Evolutionary conservation across 2,888 invertebrate species (phyloP).

Genomic region (Rosalia funebris): DNA sequence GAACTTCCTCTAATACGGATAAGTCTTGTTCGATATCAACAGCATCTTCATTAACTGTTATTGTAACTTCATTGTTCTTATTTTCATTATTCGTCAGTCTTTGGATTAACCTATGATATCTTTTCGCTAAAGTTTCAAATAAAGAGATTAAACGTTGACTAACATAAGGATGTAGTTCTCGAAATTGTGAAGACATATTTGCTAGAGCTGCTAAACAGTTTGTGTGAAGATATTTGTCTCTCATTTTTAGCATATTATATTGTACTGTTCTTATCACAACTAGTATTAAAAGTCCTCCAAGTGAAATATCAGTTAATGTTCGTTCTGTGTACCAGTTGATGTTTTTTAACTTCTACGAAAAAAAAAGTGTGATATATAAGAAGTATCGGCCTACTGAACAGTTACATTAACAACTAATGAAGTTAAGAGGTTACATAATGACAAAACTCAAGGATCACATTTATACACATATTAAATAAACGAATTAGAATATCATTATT

Average conservation of each 20-base stretch:
- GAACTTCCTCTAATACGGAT: slow-evolving; percentile 83
- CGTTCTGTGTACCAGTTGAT: slow-evolving; percentile 95
- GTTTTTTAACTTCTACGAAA: slow-evolving; percentile 81
- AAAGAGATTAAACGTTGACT: slow-evolving; percentile 92
- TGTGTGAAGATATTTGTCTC: slow-evolving; percentile 97
- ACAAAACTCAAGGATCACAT: no score
- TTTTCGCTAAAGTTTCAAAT: slow-evolving; percentile 90
- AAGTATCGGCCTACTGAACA: no score
- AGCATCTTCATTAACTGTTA: slow-evolving; percentile 51
- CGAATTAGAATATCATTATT: no score
- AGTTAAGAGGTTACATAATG: no score
- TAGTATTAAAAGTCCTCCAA: slow-evolving; percentile 92
- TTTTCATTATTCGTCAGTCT: slow-evolving; percentile 42
- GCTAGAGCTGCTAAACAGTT: slow-evolving; percentile 98
- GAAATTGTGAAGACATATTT: slow-evolving; percentile 96
- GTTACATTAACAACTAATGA: no score
- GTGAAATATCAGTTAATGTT: slow-evolving; percentile 87
- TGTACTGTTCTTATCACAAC: slow-evolving; percentile 97
- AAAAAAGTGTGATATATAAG: no score
- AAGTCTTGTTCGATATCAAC: slow-evolving; percentile 76
- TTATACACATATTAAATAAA: no score
- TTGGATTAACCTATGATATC: slow-evolving; percentile 76
- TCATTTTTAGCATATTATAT: slow-evolving; percentile 95
- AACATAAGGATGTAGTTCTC: slow-evolving; percentile 93
- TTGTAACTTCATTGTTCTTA: slow-evolving; percentile 44